Conservation (phyloP, 2,113 vertebrate species). For the Burhinus oedicnemus region DNA sequence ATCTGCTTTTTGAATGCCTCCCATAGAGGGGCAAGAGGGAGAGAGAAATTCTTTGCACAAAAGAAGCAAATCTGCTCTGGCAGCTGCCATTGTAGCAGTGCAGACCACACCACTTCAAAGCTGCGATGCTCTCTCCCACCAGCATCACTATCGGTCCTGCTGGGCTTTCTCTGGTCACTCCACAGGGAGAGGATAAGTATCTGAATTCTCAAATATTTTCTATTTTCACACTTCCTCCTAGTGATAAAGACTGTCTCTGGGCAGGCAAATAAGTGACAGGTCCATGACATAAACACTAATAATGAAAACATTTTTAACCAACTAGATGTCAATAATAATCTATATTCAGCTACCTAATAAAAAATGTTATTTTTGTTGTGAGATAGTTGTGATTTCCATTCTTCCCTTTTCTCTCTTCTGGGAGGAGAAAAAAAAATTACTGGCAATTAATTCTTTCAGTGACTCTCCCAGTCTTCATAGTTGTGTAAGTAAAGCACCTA, state of each 20-base stretch:
- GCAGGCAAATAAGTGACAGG: constrained; percentile 31
- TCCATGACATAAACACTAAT: background rate
- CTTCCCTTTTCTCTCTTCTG: background rate
- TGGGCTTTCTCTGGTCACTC: background rate
- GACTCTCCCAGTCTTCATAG: background rate
- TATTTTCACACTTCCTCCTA: constrained; percentile 36
- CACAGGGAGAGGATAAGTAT: background rate
- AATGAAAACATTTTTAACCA: background rate
- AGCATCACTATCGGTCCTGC: background rate
- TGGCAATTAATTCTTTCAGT: background rate
- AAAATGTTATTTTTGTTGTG: background rate
- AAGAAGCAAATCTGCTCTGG: constrained; percentile 14
- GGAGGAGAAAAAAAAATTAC: background rate
- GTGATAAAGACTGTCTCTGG: constrained; percentile 54
- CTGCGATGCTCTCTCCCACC: background rate
- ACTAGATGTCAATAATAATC: background rate
- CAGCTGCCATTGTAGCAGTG: background rate
- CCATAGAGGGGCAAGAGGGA: background rate
- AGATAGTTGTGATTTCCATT: background rate
- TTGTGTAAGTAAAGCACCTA: background rate
- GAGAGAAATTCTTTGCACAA: background rate
- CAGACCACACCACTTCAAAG: background rate
- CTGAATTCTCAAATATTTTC: constrained; percentile 20
- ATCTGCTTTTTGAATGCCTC: background rate
- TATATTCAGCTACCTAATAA: background rate